Evolutionary conservation across 2,888 invertebrate genomes (phyloP).

Genomic region (Invenusta paracnida): DNA sequence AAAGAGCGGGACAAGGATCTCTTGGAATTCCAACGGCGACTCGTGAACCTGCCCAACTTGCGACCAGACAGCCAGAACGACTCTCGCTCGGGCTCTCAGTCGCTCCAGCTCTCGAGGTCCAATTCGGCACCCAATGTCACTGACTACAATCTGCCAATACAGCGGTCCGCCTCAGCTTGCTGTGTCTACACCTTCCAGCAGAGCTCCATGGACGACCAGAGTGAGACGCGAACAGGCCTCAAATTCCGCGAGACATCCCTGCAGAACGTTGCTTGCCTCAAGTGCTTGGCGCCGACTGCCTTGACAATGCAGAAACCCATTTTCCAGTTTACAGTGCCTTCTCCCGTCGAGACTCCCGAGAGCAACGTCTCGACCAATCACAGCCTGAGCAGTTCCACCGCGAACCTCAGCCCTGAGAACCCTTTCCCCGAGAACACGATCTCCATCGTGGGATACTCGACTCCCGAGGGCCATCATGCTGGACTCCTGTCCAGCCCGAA

Average conservation of each 20-base stretch:
- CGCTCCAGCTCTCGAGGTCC: conserved; percentile 56
- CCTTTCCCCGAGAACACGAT: neutral
- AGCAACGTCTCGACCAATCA: neutral
- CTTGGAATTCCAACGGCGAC: conserved; percentile 64
- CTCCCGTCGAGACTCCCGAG: neutral
- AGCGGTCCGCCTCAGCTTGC: neutral
- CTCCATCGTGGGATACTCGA: neutral
- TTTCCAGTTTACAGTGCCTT: neutral
- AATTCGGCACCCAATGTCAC: conserved; percentile 53
- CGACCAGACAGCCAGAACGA: conserved; percentile 56
- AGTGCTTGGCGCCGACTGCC: neutral
- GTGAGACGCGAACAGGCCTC: neutral
- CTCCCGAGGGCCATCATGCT: neutral
- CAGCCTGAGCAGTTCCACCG: neutral
- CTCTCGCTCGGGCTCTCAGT: conserved; percentile 47
- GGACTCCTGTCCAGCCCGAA: too few species aligned
- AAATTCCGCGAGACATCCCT: neutral
- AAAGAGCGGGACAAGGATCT: conserved; percentile 62
- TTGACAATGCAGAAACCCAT: neutral
- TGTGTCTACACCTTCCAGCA: neutral
- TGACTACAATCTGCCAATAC: neutral
- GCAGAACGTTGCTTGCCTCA: neutral
- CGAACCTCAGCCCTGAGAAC: neutral
- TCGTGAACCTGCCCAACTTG: conserved; percentile 64
- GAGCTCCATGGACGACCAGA: neutral